Evolutionary conservation across 1,140 invertebrate species (phyloP).

Genomic region (Choristoneura fumiferana): DNA sequence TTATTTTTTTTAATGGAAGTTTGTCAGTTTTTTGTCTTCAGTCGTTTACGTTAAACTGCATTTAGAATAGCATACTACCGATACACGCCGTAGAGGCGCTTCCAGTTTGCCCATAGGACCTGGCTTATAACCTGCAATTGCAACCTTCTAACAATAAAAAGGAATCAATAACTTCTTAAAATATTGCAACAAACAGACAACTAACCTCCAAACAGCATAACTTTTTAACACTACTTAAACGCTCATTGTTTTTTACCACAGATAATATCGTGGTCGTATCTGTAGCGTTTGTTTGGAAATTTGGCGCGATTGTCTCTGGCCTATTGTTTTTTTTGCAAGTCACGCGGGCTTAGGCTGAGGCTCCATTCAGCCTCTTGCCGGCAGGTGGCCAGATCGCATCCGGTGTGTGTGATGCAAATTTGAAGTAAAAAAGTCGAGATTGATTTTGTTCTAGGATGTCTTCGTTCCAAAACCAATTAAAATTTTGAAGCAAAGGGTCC

Average conservation of each 20-base stretch:
- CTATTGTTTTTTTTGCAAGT: conserved; percentile 51
- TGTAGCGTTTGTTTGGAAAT: conserved; percentile 57
- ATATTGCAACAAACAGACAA: not conserved
- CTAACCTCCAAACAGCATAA: not conserved
- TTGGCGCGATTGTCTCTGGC: conserved; percentile 57
- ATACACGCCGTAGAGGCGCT: no score
- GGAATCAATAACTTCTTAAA: no score
- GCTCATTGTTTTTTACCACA: conserved; percentile 36
- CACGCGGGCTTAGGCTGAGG: conserved; percentile 27
- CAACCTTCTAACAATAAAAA: no score
- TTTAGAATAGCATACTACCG: no score
- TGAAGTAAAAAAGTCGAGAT: conserved; percentile 3
- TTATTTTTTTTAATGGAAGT: no score
- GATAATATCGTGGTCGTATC: conserved; percentile 40
- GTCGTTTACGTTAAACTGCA: no score
- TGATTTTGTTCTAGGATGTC: no score
- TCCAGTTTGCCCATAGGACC: no score
- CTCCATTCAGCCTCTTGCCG: conserved; percentile 21
- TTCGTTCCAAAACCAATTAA: no score
- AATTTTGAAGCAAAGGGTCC: no score
- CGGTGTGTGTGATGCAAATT: conserved; percentile 17
- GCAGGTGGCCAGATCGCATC: conserved; percentile 4
- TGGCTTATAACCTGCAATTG: no score
- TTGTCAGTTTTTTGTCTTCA: no score
- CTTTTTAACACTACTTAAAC: not conserved